phyloP scores from a whole-genome alignment of 2,113 vertebrate genomes.

The Rhipidura dahli region DNA sequence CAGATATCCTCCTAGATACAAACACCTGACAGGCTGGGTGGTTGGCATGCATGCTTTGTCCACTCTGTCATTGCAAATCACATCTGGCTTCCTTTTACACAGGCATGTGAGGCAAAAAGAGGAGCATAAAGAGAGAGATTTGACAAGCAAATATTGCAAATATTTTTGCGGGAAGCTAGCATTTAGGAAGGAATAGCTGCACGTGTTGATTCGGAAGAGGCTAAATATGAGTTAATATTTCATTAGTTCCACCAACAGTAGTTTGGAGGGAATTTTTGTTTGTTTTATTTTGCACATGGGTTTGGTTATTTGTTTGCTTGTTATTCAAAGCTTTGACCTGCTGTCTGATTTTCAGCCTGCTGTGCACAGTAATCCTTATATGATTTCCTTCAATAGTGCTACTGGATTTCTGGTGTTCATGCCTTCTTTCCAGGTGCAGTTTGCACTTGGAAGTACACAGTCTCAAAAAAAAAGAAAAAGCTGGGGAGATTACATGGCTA shows the following conservation, averaged over 20 bases:
- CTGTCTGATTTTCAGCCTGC: not conserved
- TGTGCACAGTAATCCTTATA: not conserved
- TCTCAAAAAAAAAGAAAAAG: not conserved
- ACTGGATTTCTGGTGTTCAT: not conserved
- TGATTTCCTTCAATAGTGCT: not conserved
- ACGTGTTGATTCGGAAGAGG: not conserved
- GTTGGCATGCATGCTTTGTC: not conserved
- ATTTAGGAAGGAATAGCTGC: not conserved
- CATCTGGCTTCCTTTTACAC: not conserved
- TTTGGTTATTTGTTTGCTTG: not conserved
- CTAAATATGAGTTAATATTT: not conserved
- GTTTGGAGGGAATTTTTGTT: not conserved
- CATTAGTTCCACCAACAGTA: not conserved
- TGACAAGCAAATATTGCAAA: not conserved
- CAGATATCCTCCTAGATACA: not conserved
- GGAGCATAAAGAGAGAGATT: not conserved
- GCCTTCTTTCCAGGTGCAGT: not conserved
- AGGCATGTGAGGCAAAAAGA: not conserved
- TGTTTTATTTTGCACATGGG: not conserved
- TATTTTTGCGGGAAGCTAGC: not conserved
- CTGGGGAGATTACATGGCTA: rapidly evolving
- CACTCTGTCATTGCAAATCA: not conserved
- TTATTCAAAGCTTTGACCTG: not conserved
- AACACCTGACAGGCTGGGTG: not conserved
- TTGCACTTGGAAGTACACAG: not conserved